Conservation (phyloP, 1,140 invertebrate genomes). For the Hyles vespertilio region DNA sequence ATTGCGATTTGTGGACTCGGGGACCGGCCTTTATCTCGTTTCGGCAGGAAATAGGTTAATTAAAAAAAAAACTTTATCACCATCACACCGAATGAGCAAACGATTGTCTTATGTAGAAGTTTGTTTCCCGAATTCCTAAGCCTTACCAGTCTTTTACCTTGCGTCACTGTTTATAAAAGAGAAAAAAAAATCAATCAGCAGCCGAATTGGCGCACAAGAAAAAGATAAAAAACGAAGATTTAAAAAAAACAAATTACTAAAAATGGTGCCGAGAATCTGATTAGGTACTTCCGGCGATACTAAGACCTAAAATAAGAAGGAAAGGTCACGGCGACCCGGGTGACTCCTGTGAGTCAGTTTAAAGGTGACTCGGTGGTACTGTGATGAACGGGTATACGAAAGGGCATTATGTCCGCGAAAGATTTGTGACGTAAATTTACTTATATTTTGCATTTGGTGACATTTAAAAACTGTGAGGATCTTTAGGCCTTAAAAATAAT, state of each 20-base stretch:
- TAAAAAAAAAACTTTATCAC: no score
- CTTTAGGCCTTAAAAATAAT: no score
- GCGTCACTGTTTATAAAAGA: no score
- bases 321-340: slow-evolving; percentile 46
- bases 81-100: no score
- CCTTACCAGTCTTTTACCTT: no score
- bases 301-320: slow-evolving; percentile 54
- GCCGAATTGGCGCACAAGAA: slow-evolving; percentile 1
- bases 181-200: neutral
- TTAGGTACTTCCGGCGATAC: slow-evolving; percentile 63
- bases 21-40: no score
- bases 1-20: no score
- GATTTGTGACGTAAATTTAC: neutral
- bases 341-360: slow-evolving; percentile 34
- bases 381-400: neutral
- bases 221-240: neutral
- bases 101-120: no score
- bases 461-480: no score
- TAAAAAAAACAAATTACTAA: slow-evolving; percentile 31
- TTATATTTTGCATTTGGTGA: no score
- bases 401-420: neutral
- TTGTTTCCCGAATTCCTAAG: no score
- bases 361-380: slow-evolving; percentile 17
- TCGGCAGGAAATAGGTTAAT: no score
- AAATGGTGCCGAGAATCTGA: slow-evolving; percentile 56